phyloP scores from a whole-genome alignment of 2,113 vertebrate species.

The Plestiodon gilberti region DNA sequence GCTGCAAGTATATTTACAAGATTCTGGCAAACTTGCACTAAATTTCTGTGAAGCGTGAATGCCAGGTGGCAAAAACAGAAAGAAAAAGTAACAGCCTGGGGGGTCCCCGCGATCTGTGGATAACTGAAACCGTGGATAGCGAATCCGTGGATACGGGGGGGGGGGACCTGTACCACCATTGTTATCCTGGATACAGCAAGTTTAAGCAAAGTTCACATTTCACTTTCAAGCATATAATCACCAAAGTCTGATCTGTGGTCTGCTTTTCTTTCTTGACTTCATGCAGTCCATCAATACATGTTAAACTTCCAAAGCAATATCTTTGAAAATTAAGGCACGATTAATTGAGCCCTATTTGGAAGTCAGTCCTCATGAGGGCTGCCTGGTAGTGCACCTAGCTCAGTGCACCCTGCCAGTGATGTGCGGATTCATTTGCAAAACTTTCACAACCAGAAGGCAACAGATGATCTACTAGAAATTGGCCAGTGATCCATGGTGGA shows the following conservation, averaged over 20 bases:
- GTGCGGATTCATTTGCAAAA: no score
- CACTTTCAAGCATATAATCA: neutral
- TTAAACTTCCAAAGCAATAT: neutral
- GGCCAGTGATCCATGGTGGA: neutral
- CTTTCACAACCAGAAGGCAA: neutral
- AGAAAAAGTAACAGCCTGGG: neutral
- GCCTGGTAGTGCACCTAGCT: no score
- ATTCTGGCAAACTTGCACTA: neutral
- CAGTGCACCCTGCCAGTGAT: no score
- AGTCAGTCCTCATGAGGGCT: no score
- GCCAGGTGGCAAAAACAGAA: neutral
- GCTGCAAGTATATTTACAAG: neutral
- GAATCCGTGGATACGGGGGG: no score
- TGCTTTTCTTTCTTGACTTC: neutral
- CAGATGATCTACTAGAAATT: neutral
- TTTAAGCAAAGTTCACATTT: neutral
- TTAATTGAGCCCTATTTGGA: no score
- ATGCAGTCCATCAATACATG: neutral
- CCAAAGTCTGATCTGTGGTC: neutral
- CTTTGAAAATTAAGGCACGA: no score
- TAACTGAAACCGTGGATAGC: no score
- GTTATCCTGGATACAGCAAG: no score
- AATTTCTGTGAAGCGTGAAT: neutral
- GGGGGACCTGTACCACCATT: no score
- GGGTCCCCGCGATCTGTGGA: no score